Conservation (phyloP, 1,140 invertebrate species). For the Zaprionus camerounensis region DNA sequence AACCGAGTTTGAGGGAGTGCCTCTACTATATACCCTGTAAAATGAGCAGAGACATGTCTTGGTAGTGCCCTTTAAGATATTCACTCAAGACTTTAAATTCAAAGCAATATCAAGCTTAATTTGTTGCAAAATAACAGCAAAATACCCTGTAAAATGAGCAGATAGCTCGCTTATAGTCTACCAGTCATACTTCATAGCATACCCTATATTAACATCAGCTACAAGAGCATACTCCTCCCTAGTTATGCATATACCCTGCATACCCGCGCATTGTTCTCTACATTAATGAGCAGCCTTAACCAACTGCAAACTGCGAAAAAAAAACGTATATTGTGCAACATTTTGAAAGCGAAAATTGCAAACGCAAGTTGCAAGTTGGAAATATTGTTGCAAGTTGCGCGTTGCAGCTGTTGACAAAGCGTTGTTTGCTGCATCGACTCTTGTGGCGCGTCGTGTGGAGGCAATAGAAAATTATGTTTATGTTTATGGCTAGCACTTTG, state of each 20-base stretch:
- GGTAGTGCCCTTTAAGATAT: too few species aligned
- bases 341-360: conserved; percentile 54
- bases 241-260: conserved; percentile 17
- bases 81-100: too few species aligned
- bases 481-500: conserved; percentile 32
- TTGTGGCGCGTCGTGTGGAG: conserved; percentile 22
- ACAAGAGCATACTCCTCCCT: background rate
- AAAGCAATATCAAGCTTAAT: too few species aligned
- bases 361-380: conserved; percentile 36
- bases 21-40: too few species aligned
- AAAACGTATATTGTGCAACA: conserved; percentile 38
- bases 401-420: conserved; percentile 55
- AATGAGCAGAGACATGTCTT: too few species aligned
- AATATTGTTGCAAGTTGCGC: conserved; percentile 6
- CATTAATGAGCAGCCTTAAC: conserved; percentile 23
- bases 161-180: background rate
- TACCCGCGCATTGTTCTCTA: background rate
- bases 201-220: background rate
- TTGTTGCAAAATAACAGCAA: too few species aligned
- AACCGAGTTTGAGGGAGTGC: accelerated
- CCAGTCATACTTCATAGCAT: background rate
- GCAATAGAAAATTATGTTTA: conserved; percentile 62
- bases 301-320: conserved; percentile 18
- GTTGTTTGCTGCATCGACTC: conserved; percentile 14
- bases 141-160: too few species aligned